Base-by-base conservation (phyloP, 2,888 invertebrate species). In the Aleiodes alternator region DNA sequence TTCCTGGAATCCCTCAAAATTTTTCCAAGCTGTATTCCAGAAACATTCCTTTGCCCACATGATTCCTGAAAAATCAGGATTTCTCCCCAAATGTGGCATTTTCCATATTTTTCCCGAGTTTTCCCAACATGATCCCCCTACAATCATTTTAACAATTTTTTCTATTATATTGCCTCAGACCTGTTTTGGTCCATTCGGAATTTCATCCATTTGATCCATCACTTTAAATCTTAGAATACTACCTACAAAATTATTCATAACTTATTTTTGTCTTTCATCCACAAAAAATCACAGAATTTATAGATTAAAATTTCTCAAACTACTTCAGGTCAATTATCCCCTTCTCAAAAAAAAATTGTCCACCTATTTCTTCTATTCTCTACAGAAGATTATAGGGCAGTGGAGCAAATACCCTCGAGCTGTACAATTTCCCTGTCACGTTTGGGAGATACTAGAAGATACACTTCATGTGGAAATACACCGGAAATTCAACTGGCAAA, bases 201-300 rank as follows among this genome's bases (percentile, higher is more conserved):
- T n/a, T 61, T 69, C 73, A 16, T 73, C 73, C 59, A 66, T 73
- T 71, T 51, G 66, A 72, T 72, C 51, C 75, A 75, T 77, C 74
- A 61, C 74, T 73, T 74, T 38, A 6, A 29, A 38, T 38, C 8
- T 23, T 23, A 0, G 4, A 31, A 31, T 12, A 53, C 14, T 53
- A 14, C 53, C 12, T 53, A 14, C 3, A 11, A 12, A 53, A 53
- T 53, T 53, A 14, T 53, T 53, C 12, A 14, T n/a, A n/a, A n/a
- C n/a, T n/a, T n/a, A n/a, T n/a, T n/a, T 12, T 14, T 14, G n/a
- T 53, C n/a, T 2, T 53, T 53, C 0, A 14, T 9, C 8, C 59
- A 12, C 68, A 23, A 23, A 23, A 16, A 57, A 73, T 53, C 73
- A 55, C 23, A 14, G 57, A 57, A 69, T 59, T 59, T 48, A 59